Evolutionary conservation across 2,888 invertebrate genomes (phyloP), one percentile per base, ranked within the genome.

Genomic region (Yponomeuta evonymella): DNA sequence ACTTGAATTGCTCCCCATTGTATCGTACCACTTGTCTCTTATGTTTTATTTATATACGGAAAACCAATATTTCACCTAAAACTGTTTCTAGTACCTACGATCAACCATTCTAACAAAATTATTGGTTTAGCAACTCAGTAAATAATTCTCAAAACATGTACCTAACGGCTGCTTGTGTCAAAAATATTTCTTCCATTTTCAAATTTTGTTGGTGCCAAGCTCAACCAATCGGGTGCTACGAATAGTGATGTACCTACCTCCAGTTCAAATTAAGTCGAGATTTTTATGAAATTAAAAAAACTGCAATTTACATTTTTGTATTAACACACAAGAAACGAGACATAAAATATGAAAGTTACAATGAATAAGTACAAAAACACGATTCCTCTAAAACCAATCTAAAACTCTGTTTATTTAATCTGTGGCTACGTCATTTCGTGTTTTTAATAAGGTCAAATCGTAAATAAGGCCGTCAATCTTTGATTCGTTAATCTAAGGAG

Each of bases 1-100:
- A 80, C 91, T 91, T 64, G 86, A 79, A 76, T 89, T 90, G 78
- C 84, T 89, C 72, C 92, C 92, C 92, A 92, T 92, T 72, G 73
- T 72, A 73, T 75, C 64, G 43, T 43, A 43, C 43, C 43, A 43
- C 43, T 43, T 43, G 51, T 5, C 4, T 51, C 23, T 51, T 15
- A 3, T 58, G 15, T 15, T 58, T 3, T 15, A 58, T 58, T 15
- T 15, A 58, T 12, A 58, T 12, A 15, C 3, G 51, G 12, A 15
- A 43, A 43, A 8, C 43, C 43, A 43, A 43, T 43, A 43, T 43
- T 8, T 15, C 51, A 58, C 51, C 51, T 58, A 15, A 15, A 58
- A 5, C 15, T 12, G 51, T 58, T 15, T 58, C 15, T 58, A 58
- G 12, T 58, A 3, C 15, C 51, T 58, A 58, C 51, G 15, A 58